phyloP scores from a whole-genome alignment of 2,888 invertebrate genomes.

The Tanytarsus gracilentus region DNA sequence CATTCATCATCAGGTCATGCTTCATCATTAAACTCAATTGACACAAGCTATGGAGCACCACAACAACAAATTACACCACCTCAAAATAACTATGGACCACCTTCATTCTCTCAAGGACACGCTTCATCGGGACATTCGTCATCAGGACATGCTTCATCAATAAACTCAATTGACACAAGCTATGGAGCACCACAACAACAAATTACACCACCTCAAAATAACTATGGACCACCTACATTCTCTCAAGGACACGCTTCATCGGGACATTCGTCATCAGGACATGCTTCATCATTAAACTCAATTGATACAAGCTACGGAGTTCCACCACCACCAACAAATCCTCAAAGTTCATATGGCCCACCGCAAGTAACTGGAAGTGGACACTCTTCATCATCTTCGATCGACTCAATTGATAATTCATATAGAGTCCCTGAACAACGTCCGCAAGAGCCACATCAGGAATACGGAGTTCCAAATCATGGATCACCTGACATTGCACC shows the following conservation, averaged over 20 bases:
- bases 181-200: constrained; percentile 13
- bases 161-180: background rate
- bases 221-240: background rate
- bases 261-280: background rate
- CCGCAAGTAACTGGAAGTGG: background rate
- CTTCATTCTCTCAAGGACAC: background rate
- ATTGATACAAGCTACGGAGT: background rate
- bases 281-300: background rate
- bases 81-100: background rate
- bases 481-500: background rate
- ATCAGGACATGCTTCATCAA: background rate
- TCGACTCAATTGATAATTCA: constrained; percentile 30
- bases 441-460: background rate
- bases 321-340: background rate
- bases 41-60: too few species aligned
- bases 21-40: background rate
- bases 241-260: too few species aligned
- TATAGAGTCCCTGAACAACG: constrained; percentile 34
- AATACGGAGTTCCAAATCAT: background rate
- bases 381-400: background rate
- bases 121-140: background rate
- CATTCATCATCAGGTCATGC: background rate
- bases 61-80: too few species aligned
- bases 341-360: background rate
- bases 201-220: too few species aligned